Evolutionary conservation across 2,797 vertebrate genomes (phyloP), one percentile per base, ranked within the genome.

Genomic region (Melanotaenia boesemani): DNA sequence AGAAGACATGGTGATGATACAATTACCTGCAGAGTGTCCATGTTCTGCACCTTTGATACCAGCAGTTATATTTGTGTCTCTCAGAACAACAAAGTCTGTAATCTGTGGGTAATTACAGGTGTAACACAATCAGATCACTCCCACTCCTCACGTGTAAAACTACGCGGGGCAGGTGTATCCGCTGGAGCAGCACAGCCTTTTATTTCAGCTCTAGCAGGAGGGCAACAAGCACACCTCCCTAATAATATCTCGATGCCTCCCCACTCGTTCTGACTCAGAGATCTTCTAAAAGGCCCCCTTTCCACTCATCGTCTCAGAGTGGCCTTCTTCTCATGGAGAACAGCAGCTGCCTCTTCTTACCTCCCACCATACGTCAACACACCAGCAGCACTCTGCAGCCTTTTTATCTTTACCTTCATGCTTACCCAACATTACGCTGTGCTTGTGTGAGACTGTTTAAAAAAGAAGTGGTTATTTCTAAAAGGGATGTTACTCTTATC

Each of bases 191-290:
- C 63, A 73, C 62, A 65, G 71, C 48, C 87, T 41, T 88, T 87
- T 90, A 80, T 89, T 87, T 82, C 71, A 77, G 85, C 77, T n/a
- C 24, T 83, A 83, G 86, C 69, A 88, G 86, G 86, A 86, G 87
- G 84, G 83, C 80, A 74, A 84, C 86, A 80, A 74, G 81, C 84
- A 80, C 86, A 86, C 90, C 90, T 89, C 90, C 88, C 85, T 88
- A 91, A 91, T 91, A 88, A 92, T 89, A 90, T 89, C 90, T 84
- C 60, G 75, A 85, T 72, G 83, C 86, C 86, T 88, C 91, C 89
- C 87, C 88, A 85, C 90, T 90, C 83, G 65, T 74, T 81, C 72
- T 92, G 92, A 92, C 89, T 93, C 91, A 92, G 78, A 86, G 80
- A 86, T 81, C 80, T 79, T 68, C 86, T 80, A 68, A 85, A 83